Evolutionary conservation across 2,888 invertebrate species (phyloP), one percentile per base, ranked within the genome.

Genomic region (Dynastes tityus): DNA sequence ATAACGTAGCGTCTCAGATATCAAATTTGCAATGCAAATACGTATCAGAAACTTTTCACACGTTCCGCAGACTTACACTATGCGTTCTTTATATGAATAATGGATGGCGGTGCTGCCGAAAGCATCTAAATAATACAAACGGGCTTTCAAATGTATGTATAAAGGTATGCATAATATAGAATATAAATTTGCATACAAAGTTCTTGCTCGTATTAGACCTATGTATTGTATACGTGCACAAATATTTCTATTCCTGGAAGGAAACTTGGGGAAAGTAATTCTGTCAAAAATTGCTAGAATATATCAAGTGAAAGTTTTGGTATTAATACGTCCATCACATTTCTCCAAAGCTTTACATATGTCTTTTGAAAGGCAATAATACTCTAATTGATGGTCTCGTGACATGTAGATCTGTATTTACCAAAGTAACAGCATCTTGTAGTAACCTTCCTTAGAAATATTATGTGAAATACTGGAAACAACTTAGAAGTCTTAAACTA

Each of bases 11-110:
- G 37, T 16, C 37, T 22, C 22, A 27, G 22, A n/a, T 73, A 73
- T 73, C 40, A 73, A 73, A 73, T 73, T 55, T 73, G 73, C 55
- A 58, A 58, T 73, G 73, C 40, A 55, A 61, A 73, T 73, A 16
- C 16, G 58, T 40, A 73, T 55, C 58, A 27, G 37, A 73, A 73
- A 73, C 73, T 73, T 73, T 73, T 58, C 58, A 61, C 40, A 73
- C 73, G 40, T 73, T 61, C 40, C 29, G 40, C 16, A 32, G 16
- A 32, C 58, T 40, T 58, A 58, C 58, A 73, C 40, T 73, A 58
- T 73, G 55, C 58, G 55, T 22, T 73, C 58, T 58, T 61, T 40
- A 22, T 49, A 74, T 74, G 73, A 74, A 74, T 74, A 74, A 74
- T 74, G 73, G 73, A 74, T 74, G 29, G 13, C n/a, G n/a, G 37